Conservation (phyloP, 2,888 invertebrate genomes). For the Gortyna flavago region DNA sequence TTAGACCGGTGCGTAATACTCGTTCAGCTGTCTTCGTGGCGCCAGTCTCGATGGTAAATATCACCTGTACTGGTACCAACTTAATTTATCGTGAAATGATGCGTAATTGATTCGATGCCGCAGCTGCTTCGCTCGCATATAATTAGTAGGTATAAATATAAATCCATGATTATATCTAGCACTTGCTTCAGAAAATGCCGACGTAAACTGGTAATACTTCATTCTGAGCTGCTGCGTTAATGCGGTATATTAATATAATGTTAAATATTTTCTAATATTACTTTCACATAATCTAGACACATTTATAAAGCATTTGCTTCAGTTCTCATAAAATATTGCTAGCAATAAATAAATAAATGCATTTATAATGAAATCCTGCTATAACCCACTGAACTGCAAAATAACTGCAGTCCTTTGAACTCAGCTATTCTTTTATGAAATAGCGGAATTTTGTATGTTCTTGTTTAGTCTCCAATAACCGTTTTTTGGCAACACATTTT, state of each 20-base stretch:
- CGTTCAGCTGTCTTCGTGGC: constrained; percentile 70
- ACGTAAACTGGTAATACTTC: constrained; percentile 43
- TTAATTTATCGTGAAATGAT: constrained; percentile 70
- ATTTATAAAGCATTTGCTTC: constrained; percentile 1
- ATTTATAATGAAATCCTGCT: not conserved
- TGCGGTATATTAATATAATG: constrained; percentile 30
- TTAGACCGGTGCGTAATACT: constrained; percentile 54
- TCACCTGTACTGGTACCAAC: constrained; percentile 70
- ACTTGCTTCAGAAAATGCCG: constrained; percentile 50
- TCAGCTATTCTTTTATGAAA: not conserved
- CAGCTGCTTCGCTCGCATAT: constrained; percentile 67
- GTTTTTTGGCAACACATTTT: not conserved
- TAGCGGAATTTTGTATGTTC: constrained; percentile 3
- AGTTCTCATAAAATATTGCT: not conserved
- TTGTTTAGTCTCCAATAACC: not conserved
- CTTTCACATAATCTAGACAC: not conserved
- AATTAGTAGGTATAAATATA: constrained; percentile 64
- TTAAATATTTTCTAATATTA: constrained; percentile 32
- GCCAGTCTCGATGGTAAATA: constrained; percentile 67
- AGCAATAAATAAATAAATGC: constrained; percentile 3
- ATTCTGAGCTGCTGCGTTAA: constrained; percentile 25
- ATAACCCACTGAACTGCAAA: not conserved
- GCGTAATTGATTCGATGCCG: constrained; percentile 66
- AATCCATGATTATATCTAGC: constrained; percentile 57
- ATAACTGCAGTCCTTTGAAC: constrained; percentile 16